phyloP scores from a whole-genome alignment of 2,797 vertebrate species.

The Sebastes hopkinsi region DNA sequence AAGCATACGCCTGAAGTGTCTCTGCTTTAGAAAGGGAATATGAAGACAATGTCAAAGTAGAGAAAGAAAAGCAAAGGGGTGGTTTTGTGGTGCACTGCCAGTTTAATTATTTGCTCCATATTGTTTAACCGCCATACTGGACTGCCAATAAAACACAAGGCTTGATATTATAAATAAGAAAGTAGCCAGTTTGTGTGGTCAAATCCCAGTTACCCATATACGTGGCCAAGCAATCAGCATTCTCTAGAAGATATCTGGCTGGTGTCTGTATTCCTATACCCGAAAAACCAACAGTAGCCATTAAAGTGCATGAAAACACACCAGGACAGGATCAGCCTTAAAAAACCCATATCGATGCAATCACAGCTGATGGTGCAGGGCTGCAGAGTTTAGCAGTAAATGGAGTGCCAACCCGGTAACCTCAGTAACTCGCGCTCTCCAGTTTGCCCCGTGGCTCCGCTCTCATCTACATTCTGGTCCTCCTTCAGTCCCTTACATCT shows the following conservation, averaged over 20 bases:
- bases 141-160: neutral
- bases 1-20: neutral
- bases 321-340: neutral
- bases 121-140: neutral
- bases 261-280: neutral
- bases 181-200: neutral
- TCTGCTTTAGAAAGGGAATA: neutral
- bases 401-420: constrained; percentile 28
- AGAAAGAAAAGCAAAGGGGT: neutral
- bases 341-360: neutral
- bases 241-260: neutral
- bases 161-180: neutral
- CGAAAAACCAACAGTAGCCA: neutral
- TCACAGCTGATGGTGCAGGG: constrained; percentile 4
- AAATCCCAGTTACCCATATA: neutral
- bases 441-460: constrained; percentile 47
- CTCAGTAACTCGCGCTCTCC: constrained; percentile 40
- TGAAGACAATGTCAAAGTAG: neutral
- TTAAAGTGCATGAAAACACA: neutral
- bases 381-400: constrained; percentile 11
- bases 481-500: constrained; percentile 53
- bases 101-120: neutral
- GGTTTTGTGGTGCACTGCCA: neutral
- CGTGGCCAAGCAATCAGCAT: neutral
- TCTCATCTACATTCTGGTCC: constrained; percentile 23